A percentile compares a stretch with the other conserved stretches of the same genome.
These are phyloP conservation scores for Proteles cristata DNA, from an alignment of 2,113 vertebrate genomes.

Conservation along the genomic window DNA sequence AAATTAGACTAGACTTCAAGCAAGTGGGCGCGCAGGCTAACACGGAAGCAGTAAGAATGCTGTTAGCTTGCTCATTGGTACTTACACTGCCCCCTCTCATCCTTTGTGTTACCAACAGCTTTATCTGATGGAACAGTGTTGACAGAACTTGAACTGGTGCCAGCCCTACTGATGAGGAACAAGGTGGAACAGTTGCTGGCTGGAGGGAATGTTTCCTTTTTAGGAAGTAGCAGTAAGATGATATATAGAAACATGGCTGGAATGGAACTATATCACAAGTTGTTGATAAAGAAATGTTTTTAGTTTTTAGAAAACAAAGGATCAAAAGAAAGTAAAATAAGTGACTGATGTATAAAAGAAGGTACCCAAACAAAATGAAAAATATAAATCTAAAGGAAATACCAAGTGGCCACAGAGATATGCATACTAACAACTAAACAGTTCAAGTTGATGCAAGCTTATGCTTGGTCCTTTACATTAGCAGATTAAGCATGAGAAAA, in stretches of 20 bases:
- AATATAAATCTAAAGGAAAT: conserved; percentile 43
- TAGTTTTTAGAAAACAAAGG: conserved; percentile 63
- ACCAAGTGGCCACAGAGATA: neutral
- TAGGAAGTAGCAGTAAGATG: conserved; percentile 72
- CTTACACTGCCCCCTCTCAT: neutral
- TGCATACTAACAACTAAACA: neutral
- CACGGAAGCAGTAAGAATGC: neutral
- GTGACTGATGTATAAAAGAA: conserved; percentile 48
- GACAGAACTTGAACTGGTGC: conserved; percentile 71
- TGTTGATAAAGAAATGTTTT: conserved; percentile 53
- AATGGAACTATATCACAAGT: conserved; percentile 49
- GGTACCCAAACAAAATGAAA: conserved; percentile 12
- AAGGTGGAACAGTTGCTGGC: conserved; percentile 68
- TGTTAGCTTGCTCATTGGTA: conserved; percentile 22
- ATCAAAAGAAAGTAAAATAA: conserved; percentile 65
- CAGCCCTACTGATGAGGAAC: conserved; percentile 69
- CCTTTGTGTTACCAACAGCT: conserved; percentile 50
- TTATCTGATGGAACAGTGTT: conserved; percentile 74
- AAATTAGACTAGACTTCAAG: conserved; percentile 1
- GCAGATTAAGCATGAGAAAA: conserved; percentile 41
- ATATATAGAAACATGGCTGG: conserved; percentile 50
- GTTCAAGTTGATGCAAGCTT: conserved; percentile 21
- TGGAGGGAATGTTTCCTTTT: conserved; percentile 71
- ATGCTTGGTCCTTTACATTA: conserved; percentile 28
- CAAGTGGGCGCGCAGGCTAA: neutral